phyloP scores from a whole-genome alignment of 2,797 vertebrate species.

The Cirrhinus molitorella region DNA sequence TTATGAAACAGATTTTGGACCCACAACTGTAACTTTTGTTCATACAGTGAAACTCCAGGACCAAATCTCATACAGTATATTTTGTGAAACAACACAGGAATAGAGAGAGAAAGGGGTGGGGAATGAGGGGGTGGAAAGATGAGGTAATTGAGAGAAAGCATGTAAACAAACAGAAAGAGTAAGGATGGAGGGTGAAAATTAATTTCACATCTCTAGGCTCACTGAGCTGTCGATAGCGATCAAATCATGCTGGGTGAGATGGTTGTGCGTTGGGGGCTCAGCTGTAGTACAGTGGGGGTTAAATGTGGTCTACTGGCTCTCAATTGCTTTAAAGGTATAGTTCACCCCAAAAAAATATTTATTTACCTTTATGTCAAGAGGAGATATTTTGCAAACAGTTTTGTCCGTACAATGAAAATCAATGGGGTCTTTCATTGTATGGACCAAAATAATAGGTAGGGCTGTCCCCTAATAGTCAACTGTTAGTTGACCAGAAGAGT shows the following conservation, averaged over 20 bases:
- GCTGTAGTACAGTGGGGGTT: not conserved
- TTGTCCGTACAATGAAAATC: not conserved
- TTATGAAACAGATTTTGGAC: not conserved
- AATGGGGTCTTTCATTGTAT: not conserved
- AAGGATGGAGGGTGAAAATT: conserved; percentile 18
- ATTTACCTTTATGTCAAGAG: not conserved
- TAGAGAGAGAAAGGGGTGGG: not conserved
- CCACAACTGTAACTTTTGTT: not conserved
- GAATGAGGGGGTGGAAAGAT: not conserved
- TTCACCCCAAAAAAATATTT: not conserved
- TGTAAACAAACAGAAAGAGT: conserved; percentile 22
- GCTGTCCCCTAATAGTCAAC: no score
- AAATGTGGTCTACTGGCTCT: not conserved
- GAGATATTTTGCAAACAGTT: not conserved
- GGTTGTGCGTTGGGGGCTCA: not conserved
- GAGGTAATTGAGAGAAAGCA: conserved; percentile 11
- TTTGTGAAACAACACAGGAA: not conserved
- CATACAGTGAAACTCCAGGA: conserved; percentile 6
- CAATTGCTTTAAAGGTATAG: not conserved
- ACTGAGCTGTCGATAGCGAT: not conserved
- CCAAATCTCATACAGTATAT: not conserved
- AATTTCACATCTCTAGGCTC: conserved; percentile 12
- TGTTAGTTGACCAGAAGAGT: no score
- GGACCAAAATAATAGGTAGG: not conserved
- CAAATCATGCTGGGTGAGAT: not conserved